Evolutionary conservation across 2,113 vertebrate species (phyloP), one percentile per base, ranked within the genome.

Genomic region (Rhineura floridana): DNA sequence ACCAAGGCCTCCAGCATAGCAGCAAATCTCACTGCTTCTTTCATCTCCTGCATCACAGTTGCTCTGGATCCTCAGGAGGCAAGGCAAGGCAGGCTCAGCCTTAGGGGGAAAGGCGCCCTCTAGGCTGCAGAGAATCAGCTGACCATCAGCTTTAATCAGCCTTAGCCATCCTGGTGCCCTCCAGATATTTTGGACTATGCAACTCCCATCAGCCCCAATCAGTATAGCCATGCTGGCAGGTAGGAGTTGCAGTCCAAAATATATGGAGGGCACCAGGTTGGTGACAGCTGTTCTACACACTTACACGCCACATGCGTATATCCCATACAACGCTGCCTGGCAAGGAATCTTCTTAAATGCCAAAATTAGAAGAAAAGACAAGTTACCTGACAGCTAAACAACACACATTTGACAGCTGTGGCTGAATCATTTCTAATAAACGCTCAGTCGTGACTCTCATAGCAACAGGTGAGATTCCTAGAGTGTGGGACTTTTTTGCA

Each of bases 401-500:
- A 36, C n/a, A 44, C 10, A 15, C 63, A 36, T 42, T 86, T 67
- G 75, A 83, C 81, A 0, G 0, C 83, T 88, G 28, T 0, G 44
- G 88, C 88, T 93, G 92, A 95, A 94, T 94, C 94, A 94, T 86
- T 89, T 83, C 88, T 21, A 87, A 69, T 90, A 93, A 92, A 92
- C 0, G 86, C 87, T n/a, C 23, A 79, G 85, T 93, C 90, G 91
- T 95, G 95, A 95, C 95, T 94, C 59, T 15, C 85, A 72, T 78
- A 91, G 92, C 94, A 88, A 85, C 4, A 69, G 83, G 33, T 3
- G 86, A 86, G 92, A 92, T 93, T 94, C 93, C 93, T 88, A 83
- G 93, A 92, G 93, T 59, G 48, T 0, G 0, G 75, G 87, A 63
- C 85, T 48, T 82, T 91, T 87, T 86, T 69, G 23, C 93, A 87